Conservation (phyloP, 2,888 invertebrate species). For the Lampropteryx suffumata region DNA sequence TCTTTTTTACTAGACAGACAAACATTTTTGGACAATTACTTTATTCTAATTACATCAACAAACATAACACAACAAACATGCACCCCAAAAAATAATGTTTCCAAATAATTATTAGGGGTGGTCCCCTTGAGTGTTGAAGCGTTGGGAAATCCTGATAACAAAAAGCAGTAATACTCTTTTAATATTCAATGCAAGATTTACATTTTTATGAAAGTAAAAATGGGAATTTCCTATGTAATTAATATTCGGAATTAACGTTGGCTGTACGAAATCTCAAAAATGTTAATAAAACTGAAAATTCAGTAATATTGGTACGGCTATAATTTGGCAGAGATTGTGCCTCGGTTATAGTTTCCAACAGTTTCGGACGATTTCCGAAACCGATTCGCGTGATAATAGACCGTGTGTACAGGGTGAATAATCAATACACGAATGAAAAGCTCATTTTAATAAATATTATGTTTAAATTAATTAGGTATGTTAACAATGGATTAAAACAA, state of each 20-base stretch:
- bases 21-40: no score
- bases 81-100: no score
- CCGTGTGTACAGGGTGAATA: no score
- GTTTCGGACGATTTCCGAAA: neutral
- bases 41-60: no score
- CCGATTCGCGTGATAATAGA: no score
- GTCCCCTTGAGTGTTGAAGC: neutral
- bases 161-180: slow-evolving; percentile 15
- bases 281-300: slow-evolving; percentile 1
- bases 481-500: no score
- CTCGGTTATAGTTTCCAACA: neutral
- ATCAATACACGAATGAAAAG: no score
- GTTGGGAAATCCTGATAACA: slow-evolving; percentile 1
- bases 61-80: no score
- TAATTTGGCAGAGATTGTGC: neutral
- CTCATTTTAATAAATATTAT: no score
- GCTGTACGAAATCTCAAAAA: slow-evolving; percentile 1
- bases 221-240: slow-evolving; percentile 14
- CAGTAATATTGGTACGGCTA: neutral
- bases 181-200: slow-evolving; percentile 22
- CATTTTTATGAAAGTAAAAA: slow-evolving; percentile 25
- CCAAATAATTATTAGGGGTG: no score
- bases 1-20: no score
- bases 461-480: no score
- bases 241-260: slow-evolving; percentile 11